A percentile compares a stretch with the other conserved stretches of the same genome.
Conservation (phyloP, 2,888 invertebrate species). For the Thymelicus sylvestris region DNA sequence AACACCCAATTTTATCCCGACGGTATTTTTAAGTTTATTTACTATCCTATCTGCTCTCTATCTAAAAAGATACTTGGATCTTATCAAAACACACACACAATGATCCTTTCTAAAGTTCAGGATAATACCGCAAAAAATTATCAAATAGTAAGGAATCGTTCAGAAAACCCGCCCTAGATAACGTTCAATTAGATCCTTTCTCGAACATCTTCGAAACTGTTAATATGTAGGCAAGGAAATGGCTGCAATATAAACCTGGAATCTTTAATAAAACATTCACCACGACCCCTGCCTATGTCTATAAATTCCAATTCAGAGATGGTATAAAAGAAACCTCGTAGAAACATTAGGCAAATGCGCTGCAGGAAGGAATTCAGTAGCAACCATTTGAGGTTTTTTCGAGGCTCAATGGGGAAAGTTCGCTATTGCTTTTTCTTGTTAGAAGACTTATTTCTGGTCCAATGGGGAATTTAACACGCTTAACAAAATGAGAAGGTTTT, state of each 20-base stretch:
- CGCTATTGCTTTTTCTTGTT: conserved; percentile 13
- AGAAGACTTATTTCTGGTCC: background rate
- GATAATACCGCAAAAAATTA: no score
- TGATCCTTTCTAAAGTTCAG: no score
- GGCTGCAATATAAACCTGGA: background rate
- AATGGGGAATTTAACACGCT: conserved; percentile 7
- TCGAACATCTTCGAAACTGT: background rate
- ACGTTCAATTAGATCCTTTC: background rate
- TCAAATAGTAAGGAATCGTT: no score
- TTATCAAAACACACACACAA: no score
- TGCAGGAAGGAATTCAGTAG: conserved; percentile 3
- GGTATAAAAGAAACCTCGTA: conserved; percentile 8
- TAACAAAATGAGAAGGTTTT: conserved; percentile 9
- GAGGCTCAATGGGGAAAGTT: conserved; percentile 14
- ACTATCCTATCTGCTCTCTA: no score
- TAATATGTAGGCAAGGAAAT: background rate
- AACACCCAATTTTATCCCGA: no score
- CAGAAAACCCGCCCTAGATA: no score
- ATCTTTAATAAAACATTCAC: conserved; percentile 8
- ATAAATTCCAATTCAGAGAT: conserved; percentile 10
- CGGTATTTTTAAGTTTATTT: no score
- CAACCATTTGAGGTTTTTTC: conserved; percentile 19
- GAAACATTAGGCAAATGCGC: conserved; percentile 23
- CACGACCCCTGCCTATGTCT: background rate
- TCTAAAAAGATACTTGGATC: no score